Percentiles rank a stretch among this genome's conserved stretches.
These are phyloP conservation scores for Coregonus clupeaformis DNA, from an alignment of 2,113 vertebrate genomes.

Conservation along the genomic window DNA sequence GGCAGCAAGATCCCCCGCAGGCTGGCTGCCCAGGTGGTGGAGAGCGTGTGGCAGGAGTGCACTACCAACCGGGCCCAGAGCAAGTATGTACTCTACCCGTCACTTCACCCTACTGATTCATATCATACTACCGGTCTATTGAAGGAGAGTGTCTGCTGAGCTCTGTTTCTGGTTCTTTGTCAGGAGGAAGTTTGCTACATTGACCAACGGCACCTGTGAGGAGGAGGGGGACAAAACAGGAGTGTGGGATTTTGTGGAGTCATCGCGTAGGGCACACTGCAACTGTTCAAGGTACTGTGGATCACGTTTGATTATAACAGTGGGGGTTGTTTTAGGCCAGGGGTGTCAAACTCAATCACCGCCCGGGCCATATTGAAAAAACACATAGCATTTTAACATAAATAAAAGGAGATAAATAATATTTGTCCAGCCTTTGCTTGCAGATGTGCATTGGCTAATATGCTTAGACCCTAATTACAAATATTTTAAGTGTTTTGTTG, in stretches of 20 bases:
- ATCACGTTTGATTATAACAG: neutral
- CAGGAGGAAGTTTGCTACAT: constrained; percentile 91
- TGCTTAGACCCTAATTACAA: too few species aligned
- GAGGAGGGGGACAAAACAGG: constrained; percentile 85
- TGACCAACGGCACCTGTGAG: constrained; percentile 86
- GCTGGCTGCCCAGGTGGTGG: constrained; percentile 92
- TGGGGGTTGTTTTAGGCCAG: too few species aligned
- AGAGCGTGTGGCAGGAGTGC: constrained; percentile 97
- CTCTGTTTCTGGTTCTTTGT: constrained; percentile 1
- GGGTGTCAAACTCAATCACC: too few species aligned
- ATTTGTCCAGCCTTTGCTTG: too few species aligned
- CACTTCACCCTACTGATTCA: neutral
- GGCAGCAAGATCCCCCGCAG: constrained; percentile 94
- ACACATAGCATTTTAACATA: too few species aligned
- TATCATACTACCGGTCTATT: neutral
- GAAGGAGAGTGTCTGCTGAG: neutral
- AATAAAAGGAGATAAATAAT: too few species aligned
- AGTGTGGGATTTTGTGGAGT: constrained; percentile 94
- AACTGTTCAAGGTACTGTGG: constrained; percentile 85
- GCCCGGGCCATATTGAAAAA: too few species aligned
- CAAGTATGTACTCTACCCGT: constrained; percentile 78
- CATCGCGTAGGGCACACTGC: constrained; percentile 86
- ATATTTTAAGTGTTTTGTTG: too few species aligned
- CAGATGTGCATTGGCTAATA: too few species aligned
- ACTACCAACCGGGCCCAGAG: constrained; percentile 93